Conservation (phyloP, 92 coral and sea anemone genomes). For the Hydrozoanthus gracilis region DNA sequence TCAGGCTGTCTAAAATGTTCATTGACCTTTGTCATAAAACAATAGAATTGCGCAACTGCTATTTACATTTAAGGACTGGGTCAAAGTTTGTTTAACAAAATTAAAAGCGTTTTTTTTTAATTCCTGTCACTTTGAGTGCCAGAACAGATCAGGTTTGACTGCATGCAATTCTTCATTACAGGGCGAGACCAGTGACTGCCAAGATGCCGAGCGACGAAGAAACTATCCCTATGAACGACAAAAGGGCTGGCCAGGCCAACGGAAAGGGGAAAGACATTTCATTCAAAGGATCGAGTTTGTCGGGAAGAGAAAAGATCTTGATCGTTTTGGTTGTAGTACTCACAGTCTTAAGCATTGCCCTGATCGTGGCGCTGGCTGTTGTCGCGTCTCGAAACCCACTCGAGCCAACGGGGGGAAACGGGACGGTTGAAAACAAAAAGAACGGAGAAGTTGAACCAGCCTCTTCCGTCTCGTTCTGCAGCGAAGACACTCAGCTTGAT, state of each 20-base stretch:
- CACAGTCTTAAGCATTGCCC: slow-evolving; percentile 8
- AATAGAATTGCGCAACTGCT: too few relatives aligned
- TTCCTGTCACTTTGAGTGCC: too few relatives aligned
- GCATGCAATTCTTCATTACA: too few relatives aligned
- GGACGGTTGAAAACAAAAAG: not conserved
- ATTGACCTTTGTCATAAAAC: too few relatives aligned
- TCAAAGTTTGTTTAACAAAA: too few relatives aligned
- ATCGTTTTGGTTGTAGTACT: not conserved
- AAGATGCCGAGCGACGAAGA: slow-evolving; percentile 27
- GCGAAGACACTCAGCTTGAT: slow-evolving; percentile 16
- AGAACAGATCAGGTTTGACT: too few relatives aligned
- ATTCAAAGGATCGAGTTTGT: not conserved
- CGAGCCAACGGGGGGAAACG: not conserved
- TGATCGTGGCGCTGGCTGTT: slow-evolving; percentile 28
- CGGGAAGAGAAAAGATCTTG: slow-evolving; percentile 22
- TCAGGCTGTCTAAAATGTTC: too few relatives aligned
- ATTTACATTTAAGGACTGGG: too few relatives aligned
- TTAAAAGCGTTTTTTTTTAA: too few relatives aligned
- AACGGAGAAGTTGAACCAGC: not conserved
- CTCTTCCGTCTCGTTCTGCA: slow-evolving; percentile 20
- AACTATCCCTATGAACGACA: slow-evolving; percentile 27
- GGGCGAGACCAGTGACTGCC: not conserved
- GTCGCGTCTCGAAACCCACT: slow-evolving; percentile 14
- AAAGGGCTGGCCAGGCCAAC: not conserved
- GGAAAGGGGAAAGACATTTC: not conserved